Percentiles rank a stretch among this genome's conserved stretches.
These are phyloP conservation scores for Prionchulus punctatus DNA, from an alignment of 2,888 invertebrate genomes.

Conservation along the genomic window DNA sequence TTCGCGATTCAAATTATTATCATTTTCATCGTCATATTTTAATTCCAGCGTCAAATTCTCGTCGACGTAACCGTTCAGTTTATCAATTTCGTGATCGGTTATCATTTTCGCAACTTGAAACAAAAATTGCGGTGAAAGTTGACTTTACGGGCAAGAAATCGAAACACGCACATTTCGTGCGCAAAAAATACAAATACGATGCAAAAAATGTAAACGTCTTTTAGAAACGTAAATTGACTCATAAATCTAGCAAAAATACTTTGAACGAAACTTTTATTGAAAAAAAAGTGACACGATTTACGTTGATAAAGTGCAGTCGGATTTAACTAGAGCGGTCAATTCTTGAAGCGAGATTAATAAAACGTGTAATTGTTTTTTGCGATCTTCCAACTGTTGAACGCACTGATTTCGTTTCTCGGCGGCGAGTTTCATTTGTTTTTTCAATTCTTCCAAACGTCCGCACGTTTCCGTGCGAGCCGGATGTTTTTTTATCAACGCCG, in stretches of 20 bases:
- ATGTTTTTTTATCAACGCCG: not conserved
- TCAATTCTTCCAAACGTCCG: not conserved
- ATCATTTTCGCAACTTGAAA: not conserved
- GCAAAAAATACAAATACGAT: not conserved
- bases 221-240: no score
- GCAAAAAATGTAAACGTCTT: no score
- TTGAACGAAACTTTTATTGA: no score
- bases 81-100: not conserved
- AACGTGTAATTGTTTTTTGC: not conserved
- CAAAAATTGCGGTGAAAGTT: not conserved
- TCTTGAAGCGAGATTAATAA: not conserved
- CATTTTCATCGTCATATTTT: not conserved
- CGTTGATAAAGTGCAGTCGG: not conserved
- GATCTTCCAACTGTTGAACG: not conserved
- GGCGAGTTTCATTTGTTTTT: not conserved
- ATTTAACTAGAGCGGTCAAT: not conserved
- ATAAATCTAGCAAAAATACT: no score
- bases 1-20: not conserved
- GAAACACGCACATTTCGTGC: no score
- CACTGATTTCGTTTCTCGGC: not conserved
- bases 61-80: not conserved
- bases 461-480: not conserved
- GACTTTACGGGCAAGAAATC: no score
- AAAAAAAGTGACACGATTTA: no score
- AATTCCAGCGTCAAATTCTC: not conserved